Conservation (phyloP, 2,113 vertebrate genomes). For the Echinops telfairi region DNA sequence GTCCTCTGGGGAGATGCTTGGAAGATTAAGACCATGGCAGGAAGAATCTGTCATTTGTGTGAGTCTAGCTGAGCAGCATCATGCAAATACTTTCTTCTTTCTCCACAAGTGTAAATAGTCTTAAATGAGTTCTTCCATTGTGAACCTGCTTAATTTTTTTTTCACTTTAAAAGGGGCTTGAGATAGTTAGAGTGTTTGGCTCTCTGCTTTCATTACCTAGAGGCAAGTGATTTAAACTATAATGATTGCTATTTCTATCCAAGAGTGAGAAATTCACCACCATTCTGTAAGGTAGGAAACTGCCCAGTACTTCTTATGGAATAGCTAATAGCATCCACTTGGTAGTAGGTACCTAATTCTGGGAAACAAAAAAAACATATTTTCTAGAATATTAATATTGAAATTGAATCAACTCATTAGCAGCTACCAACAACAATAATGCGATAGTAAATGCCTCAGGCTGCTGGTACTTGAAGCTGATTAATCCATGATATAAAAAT, state of each 20-base stretch:
- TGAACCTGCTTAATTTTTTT: not conserved
- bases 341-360: not conserved
- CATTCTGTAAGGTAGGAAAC: not conserved
- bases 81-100: not conserved
- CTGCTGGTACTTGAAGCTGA: not conserved
- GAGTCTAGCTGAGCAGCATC: not conserved
- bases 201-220: not conserved
- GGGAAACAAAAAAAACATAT: not conserved
- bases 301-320: not conserved
- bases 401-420: not conserved
- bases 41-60: constrained; percentile 30
- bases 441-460: not conserved
- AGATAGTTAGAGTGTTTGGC: not conserved
- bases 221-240: not conserved
- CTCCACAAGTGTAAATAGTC: not conserved
- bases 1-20: not conserved
- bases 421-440: not conserved
- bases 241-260: not conserved
- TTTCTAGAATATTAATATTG: not conserved
- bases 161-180: not conserved
- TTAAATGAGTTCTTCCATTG: not conserved
- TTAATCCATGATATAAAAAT: not conserved
- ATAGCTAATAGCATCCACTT: not conserved
- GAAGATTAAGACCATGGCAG: not conserved
- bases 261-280: not conserved